Conservation (phyloP, 2,797 vertebrate genomes). For the Pseudochirops corinnae region DNA sequence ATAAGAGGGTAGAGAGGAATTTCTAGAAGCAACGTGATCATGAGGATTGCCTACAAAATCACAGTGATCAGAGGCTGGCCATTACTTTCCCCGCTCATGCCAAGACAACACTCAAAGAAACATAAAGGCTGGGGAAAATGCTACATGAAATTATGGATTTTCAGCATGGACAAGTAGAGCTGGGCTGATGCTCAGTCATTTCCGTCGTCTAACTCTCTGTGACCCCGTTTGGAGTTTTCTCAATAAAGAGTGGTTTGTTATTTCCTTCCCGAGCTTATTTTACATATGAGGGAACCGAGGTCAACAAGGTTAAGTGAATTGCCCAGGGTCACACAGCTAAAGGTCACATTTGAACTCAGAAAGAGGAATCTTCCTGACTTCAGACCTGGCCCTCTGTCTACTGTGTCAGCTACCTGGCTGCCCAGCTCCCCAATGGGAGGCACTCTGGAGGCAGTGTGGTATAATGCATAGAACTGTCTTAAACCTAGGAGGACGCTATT, state of each 20-base stretch:
- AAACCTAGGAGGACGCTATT: not conserved
- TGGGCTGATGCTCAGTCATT: not conserved
- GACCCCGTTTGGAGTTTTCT: not conserved
- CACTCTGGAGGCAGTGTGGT: not conserved
- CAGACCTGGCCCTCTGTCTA: not conserved
- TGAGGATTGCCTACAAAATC: not conserved
- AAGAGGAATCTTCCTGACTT: not conserved
- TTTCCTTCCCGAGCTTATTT: not conserved
- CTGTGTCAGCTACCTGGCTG: not conserved
- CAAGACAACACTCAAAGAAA: not conserved
- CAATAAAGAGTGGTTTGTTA: not conserved
- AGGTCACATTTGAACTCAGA: not conserved
- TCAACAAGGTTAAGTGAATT: not conserved
- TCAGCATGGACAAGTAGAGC: not conserved
- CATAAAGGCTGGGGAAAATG: not conserved
- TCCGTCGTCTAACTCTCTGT: not conserved
- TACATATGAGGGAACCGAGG: not conserved
- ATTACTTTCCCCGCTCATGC: not conserved
- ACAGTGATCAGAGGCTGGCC: not conserved
- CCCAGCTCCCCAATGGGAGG: not conserved
- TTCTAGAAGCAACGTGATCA: constrained; percentile 24
- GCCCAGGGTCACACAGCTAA: not conserved
- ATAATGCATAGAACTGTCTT: not conserved
- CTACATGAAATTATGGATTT: not conserved
- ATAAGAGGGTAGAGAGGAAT: not conserved